phyloP scores from a whole-genome alignment of 2,888 invertebrate genomes.

The Phytoseiulus persimilis region DNA sequence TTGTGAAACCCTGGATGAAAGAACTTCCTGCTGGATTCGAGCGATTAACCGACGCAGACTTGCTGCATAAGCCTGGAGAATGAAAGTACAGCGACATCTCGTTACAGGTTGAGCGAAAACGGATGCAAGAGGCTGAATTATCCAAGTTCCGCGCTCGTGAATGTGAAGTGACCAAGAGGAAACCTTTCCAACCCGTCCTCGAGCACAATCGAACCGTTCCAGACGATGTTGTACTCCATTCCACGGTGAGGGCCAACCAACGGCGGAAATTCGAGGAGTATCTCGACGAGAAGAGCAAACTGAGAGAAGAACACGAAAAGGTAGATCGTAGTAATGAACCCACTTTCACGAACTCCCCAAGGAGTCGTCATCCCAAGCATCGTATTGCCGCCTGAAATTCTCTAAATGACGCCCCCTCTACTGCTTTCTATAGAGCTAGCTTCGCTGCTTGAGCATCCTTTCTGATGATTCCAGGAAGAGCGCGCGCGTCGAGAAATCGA shows the following conservation, averaged over 20 bases:
- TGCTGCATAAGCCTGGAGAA: not conserved
- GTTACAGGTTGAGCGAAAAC: not conserved
- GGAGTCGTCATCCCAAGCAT: too few relatives aligned
- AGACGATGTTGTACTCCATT: conserved; percentile 15
- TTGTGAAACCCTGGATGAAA: not conserved
- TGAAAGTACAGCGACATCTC: not conserved
- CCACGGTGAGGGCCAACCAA: not conserved
- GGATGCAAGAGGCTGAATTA: not conserved
- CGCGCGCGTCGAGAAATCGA: conserved; percentile 9
- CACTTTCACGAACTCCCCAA: too few relatives aligned
- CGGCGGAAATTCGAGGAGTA: conserved; percentile 17
- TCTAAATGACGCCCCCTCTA: not conserved
- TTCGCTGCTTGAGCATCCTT: not conserved
- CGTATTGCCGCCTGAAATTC: not conserved
- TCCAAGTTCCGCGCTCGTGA: conserved; percentile 23
- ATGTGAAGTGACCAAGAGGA: conserved; percentile 20
- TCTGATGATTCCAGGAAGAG: not conserved
- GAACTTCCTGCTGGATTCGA: not conserved
- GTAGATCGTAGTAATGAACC: too few relatives aligned
- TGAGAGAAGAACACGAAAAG: not conserved
- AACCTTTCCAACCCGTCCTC: conserved; percentile 13
- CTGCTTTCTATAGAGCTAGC: not conserved
- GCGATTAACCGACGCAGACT: not conserved
- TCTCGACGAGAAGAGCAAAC: not conserved
- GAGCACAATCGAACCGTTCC: not conserved